phyloP scores from a whole-genome alignment of 2,888 invertebrate species.

The Magallana nippona region DNA sequence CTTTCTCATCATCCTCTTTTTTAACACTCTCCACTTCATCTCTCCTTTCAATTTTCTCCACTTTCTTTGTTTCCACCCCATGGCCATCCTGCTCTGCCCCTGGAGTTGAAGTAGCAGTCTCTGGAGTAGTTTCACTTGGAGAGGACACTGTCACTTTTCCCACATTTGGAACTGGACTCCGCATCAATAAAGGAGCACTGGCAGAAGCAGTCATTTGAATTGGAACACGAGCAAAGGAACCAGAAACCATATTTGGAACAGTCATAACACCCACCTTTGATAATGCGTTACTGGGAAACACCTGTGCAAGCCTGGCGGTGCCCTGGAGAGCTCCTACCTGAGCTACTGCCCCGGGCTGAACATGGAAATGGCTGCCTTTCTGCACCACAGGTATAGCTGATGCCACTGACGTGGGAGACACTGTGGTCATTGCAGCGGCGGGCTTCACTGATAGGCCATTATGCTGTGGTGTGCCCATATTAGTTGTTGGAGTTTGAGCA shows the following conservation, averaged over 20 bases:
- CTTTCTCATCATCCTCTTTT: background rate
- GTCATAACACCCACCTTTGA: conserved; percentile 17
- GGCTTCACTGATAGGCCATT: conserved; percentile 37
- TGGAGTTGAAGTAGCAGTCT: background rate
- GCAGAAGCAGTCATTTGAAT: conserved; percentile 19
- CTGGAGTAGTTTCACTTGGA: background rate
- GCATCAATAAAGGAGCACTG: conserved; percentile 21
- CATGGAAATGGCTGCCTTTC: conserved; percentile 36
- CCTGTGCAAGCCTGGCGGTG: background rate
- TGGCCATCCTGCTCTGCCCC: background rate
- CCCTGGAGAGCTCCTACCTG: background rate
- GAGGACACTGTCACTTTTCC: background rate
- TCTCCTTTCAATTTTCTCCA: background rate
- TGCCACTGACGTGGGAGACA: conserved; percentile 20
- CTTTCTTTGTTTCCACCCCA: background rate
- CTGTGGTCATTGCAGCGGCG: background rate
- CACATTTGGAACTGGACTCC: conserved; percentile 4
- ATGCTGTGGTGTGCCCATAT: conserved; percentile 9
- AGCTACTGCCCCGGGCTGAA: background rate
- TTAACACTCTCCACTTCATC: background rate
- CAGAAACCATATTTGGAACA: background rate
- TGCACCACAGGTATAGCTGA: background rate
- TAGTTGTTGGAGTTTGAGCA: background rate
- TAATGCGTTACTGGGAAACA: conserved; percentile 19
- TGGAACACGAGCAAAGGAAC: background rate